Conservation (phyloP, 2,797 vertebrate species). For the Bryconaethiops microstoma region DNA sequence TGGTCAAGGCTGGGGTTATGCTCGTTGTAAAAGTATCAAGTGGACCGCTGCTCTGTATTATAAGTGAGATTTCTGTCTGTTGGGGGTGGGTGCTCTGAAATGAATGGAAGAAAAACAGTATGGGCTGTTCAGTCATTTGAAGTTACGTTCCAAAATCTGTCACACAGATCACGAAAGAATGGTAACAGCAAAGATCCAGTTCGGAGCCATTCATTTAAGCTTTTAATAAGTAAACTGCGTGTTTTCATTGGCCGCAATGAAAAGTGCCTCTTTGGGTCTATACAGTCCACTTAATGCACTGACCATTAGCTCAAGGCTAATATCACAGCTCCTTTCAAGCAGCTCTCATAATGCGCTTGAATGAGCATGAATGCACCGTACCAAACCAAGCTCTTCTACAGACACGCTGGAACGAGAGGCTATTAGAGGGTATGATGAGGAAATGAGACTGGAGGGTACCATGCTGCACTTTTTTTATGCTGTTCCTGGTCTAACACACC, state of each 20-base stretch:
- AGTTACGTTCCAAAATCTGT: slow-evolving; percentile 32
- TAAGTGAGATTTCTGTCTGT: slow-evolving; percentile 1
- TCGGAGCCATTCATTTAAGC: slow-evolving; percentile 23
- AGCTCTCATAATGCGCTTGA: slow-evolving; percentile 31
- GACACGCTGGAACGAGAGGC: background rate
- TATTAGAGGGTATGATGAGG: slow-evolving; percentile 19
- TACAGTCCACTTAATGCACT: slow-evolving; percentile 34
- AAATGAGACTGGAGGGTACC: background rate
- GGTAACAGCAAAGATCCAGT: slow-evolving; percentile 11
- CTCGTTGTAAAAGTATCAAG: background rate
- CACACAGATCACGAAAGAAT: slow-evolving; percentile 3
- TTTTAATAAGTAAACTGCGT: slow-evolving; percentile 37
- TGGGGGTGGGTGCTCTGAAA: background rate
- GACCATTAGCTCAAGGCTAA: slow-evolving; percentile 34
- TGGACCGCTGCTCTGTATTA: background rate
- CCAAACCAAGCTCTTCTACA: slow-evolving; percentile 7
- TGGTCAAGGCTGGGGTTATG: background rate
- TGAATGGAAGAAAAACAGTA: slow-evolving; percentile 31
- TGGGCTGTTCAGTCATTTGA: slow-evolving; percentile 20
- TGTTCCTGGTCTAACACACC: slow-evolving; percentile 23
- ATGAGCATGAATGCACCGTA: slow-evolving; percentile 19
- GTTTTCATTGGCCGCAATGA: slow-evolving; percentile 44
- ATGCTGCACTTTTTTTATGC: slow-evolving; percentile 19
- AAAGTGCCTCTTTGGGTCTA: slow-evolving; percentile 12
- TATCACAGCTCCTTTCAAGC: slow-evolving; percentile 26